Conservation (phyloP, 2,888 invertebrate species). For the Argyresthia goedartella region DNA sequence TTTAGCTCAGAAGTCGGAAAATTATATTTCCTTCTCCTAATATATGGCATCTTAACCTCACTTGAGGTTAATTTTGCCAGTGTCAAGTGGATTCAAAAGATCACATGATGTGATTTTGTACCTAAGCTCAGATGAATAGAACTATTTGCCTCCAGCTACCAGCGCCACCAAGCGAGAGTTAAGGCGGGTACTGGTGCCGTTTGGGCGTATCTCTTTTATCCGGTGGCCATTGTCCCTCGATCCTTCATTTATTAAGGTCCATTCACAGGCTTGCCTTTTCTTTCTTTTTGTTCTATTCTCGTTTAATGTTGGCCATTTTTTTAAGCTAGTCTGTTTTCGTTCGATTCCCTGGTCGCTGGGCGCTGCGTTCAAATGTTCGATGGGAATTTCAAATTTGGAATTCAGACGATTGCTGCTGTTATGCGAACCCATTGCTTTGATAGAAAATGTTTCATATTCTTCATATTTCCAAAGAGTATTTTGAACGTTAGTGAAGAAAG, state of each 20-base stretch:
- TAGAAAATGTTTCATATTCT: not conserved
- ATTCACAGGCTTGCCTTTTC: constrained; percentile 22
- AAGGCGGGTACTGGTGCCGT: no score
- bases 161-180: no score
- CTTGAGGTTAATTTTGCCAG: no score
- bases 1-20: no score
- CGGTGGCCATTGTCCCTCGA: not conserved
- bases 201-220: not conserved
- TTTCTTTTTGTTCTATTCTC: not conserved
- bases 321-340: constrained; percentile 18
- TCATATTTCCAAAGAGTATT: not conserved
- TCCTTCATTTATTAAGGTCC: constrained; percentile 1
- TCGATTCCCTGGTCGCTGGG: constrained; percentile 22
- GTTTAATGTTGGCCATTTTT: constrained; percentile 21
- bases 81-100: no score
- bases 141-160: no score
- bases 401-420: constrained; percentile 6
- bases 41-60: no score
- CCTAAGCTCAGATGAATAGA: no score
- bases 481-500: not conserved
- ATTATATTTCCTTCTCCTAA: no score
- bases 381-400: constrained; percentile 31
- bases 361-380: constrained; percentile 11
- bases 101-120: no score
- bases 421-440: not conserved